These are phyloP conservation scores for Apodemia mormo DNA, from an alignment of 2,888 invertebrate species.

Conservation along the genomic window DNA sequence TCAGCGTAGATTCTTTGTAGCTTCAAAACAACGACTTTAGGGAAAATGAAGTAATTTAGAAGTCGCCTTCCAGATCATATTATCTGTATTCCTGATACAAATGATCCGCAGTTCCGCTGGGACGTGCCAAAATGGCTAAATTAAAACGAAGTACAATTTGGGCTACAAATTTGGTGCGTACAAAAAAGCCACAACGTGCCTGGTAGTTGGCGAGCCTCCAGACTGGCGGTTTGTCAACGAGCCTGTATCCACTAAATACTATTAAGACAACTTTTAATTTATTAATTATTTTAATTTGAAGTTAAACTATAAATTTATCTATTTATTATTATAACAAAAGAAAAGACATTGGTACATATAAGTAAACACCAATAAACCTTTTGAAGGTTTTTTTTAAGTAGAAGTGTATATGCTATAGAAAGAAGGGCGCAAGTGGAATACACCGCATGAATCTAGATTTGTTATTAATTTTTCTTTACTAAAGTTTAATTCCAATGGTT, in stretches of 20 bases:
- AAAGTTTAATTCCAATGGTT: too few relatives aligned
- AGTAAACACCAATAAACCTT: too few relatives aligned
- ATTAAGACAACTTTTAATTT: neutral
- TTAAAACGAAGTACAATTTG: slow-evolving; percentile 67
- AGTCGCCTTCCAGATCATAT: neutral
- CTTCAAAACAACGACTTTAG: neutral
- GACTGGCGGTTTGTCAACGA: slow-evolving; percentile 25
- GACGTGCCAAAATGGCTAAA: slow-evolving; percentile 76
- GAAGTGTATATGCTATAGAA: too few relatives aligned
- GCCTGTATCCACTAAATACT: neutral
- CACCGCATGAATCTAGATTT: too few relatives aligned
- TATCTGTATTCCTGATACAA: slow-evolving; percentile 43
- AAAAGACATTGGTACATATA: too few relatives aligned
- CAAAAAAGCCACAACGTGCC: slow-evolving; percentile 55
- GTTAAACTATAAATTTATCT: too few relatives aligned
- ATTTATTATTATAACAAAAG: too few relatives aligned
- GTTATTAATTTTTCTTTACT: too few relatives aligned
- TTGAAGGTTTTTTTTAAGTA: too few relatives aligned
- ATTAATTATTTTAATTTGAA: too few relatives aligned
- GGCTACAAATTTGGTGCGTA: slow-evolving; percentile 53
- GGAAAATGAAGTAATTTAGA: neutral
- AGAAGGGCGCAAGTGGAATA: too few relatives aligned
- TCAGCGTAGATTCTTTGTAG: neutral
- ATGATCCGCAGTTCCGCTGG: slow-evolving; percentile 66
- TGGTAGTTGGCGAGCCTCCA: slow-evolving; percentile 38